Evolutionary conservation across 2,113 vertebrate species (phyloP).

Genomic region (Lepidothrix coronata): DNA sequence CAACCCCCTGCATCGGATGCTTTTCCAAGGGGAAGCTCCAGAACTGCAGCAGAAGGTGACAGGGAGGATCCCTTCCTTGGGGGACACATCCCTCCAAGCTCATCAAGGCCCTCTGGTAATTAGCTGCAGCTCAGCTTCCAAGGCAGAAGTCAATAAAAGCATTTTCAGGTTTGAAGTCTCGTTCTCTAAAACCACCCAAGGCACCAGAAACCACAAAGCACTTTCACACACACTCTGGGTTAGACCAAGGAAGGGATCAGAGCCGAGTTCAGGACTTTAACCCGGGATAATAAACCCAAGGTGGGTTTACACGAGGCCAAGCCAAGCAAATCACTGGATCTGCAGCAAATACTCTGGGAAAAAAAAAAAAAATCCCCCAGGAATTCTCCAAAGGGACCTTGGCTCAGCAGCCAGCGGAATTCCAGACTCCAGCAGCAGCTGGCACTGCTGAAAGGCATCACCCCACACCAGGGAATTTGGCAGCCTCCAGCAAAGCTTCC

Average conservation of each 20-base stretch:
- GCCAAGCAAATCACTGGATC: background rate
- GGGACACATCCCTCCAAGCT: background rate
- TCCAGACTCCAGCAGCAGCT: background rate
- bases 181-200: no score
- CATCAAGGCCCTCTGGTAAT: background rate
- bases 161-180: background rate
- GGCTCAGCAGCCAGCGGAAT: background rate
- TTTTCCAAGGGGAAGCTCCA: background rate
- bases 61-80: background rate
- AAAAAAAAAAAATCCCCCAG: background rate
- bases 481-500: background rate
- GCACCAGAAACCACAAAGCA: background rate
- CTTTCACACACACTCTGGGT: accelerated
- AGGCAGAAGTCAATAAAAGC: background rate
- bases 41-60: background rate
- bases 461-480: background rate
- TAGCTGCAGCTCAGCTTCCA: background rate
- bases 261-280: background rate
- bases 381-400: background rate
- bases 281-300: background rate
- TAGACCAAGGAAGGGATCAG: background rate
- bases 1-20: background rate
- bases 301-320: background rate
- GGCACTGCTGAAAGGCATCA: background rate
- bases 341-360: background rate